Evolutionary conservation across 2,888 invertebrate species (phyloP), one percentile per base, ranked within the genome.

Genomic region (Bedellia somnulentella): DNA sequence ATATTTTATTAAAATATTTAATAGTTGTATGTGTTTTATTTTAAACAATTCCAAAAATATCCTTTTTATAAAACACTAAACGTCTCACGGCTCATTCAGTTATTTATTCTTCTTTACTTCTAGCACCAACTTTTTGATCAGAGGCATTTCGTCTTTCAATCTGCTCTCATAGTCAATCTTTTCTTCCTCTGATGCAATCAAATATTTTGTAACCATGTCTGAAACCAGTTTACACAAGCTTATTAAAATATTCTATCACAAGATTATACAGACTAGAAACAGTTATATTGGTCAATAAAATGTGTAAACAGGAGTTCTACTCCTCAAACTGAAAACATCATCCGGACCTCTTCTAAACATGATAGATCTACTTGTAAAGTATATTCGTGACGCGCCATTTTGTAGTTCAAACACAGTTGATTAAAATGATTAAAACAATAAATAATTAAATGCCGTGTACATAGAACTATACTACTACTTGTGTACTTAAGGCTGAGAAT

Each of bases 41-140:
- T n/a, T n/a, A n/a, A n/a, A n/a, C n/a, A n/a, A n/a, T n/a, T n/a
- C n/a, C n/a, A n/a, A n/a, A n/a, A n/a, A n/a, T n/a, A n/a, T n/a
- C n/a, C n/a, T n/a, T n/a, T n/a, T n/a, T n/a, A n/a, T n/a, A n/a
- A n/a, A n/a, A n/a, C n/a, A n/a, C n/a, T n/a, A n/a, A n/a, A n/a
- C n/a, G n/a, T n/a, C n/a, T n/a, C n/a, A n/a, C n/a, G n/a, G n/a
- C n/a, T n/a, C n/a, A n/a, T n/a, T n/a, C n/a, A 27, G 22, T 51
- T 43, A 64, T 38, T 70, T 64, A 37, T 67, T 57, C 43, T 64
- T 71, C 38, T 71, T 73, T 17, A 70, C 58, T 33, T 71, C 68
- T 40, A 50, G 51, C 5, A 71, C 61, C 41, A 67, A 47, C 38
- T 43, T 57, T 45, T 67, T 73, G 17, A 71, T 44, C 22, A 44